Conservation (phyloP, 2,888 invertebrate genomes). For the Apodemia mormo region DNA sequence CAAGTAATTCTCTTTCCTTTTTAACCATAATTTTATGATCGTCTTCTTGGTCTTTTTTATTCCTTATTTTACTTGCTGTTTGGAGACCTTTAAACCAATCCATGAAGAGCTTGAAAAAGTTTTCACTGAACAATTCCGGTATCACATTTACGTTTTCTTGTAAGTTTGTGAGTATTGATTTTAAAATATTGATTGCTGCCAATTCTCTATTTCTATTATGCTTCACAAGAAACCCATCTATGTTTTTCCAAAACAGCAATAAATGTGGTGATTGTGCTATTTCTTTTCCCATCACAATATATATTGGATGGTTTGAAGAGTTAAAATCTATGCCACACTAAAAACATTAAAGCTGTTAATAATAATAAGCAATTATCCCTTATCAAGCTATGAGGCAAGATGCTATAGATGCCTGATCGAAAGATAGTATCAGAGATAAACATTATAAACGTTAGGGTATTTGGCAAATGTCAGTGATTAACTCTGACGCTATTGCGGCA, state of each 20-base stretch:
- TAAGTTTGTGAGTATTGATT: slow-evolving; percentile 75
- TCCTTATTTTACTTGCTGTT: slow-evolving; percentile 81
- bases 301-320: slow-evolving; percentile 84
- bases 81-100: slow-evolving; percentile 83
- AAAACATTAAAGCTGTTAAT: background rate
- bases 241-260: slow-evolving; percentile 80
- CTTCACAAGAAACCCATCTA: slow-evolving; percentile 67
- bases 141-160: slow-evolving; percentile 69
- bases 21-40: slow-evolving; percentile 77
- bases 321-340: slow-evolving; percentile 82
- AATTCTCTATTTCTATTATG: slow-evolving; percentile 83
- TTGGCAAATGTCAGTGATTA: too few species aligned
- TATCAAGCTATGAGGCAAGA: too few species aligned
- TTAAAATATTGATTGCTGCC: slow-evolving; percentile 82
- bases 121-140: slow-evolving; percentile 82
- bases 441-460: too few species aligned
- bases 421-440: too few species aligned
- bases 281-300: slow-evolving; percentile 80
- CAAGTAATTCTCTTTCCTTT: slow-evolving; percentile 80
- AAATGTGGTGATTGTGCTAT: slow-evolving; percentile 78
- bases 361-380: too few species aligned
- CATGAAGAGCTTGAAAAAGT: slow-evolving; percentile 84
- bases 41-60: slow-evolving; percentile 69
- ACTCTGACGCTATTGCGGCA: too few species aligned
- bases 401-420: too few species aligned